Percentiles rank a stretch among this genome's conserved stretches.
Conservation (phyloP, 2,113 vertebrate genomes). For the Cygnus buccinator region DNA sequence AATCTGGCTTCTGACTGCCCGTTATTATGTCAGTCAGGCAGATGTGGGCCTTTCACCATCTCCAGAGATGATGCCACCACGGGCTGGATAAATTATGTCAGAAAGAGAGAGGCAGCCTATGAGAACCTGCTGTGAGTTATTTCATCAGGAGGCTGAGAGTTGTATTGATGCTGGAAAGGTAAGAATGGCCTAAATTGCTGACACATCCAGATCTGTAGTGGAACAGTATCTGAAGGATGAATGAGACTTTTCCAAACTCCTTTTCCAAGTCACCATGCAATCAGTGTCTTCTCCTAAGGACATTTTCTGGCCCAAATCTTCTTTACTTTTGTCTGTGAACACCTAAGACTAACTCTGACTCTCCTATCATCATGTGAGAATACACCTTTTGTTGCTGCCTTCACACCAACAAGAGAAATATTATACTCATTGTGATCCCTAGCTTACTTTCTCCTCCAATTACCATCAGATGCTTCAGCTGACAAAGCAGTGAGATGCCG, state of each 20-base stretch:
- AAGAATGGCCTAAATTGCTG: background rate
- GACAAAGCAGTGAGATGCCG: background rate
- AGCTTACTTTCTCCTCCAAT: background rate
- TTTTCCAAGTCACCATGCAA: background rate
- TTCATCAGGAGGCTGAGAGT: background rate
- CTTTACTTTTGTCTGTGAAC: background rate
- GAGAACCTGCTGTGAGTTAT: background rate
- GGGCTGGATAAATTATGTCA: background rate
- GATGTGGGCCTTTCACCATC: background rate
- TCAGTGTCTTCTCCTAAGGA: background rate
- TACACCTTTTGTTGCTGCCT: background rate
- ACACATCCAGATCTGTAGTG: background rate
- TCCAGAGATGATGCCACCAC: background rate
- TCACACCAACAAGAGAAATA: background rate
- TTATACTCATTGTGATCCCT: background rate
- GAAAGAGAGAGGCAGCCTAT: background rate
- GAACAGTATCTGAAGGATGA: background rate
- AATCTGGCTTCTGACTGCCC: background rate
- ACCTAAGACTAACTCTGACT: background rate
- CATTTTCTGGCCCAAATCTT: background rate
- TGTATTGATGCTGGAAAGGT: background rate
- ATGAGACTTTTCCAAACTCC: background rate
- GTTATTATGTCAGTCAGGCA: background rate
- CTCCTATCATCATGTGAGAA: background rate
- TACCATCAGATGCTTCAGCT: background rate